Percentiles rank a stretch among this genome's conserved stretches.
These are phyloP conservation scores for Megaceryle alcyon DNA, from an alignment of 2,797 vertebrate genomes.

Conservation along the genomic window DNA sequence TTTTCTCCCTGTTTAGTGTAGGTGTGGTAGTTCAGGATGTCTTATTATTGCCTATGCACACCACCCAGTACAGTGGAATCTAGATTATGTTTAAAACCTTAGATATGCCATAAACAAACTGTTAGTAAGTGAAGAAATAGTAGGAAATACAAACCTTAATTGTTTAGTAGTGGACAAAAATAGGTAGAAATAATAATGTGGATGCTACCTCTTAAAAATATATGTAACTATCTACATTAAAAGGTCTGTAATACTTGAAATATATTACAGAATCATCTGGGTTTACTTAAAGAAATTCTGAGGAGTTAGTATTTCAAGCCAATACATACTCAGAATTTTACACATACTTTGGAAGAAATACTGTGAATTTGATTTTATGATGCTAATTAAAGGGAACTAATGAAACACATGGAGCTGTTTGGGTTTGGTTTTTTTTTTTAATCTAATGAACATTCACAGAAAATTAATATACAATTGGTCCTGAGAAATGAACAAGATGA, in stretches of 20 bases:
- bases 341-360: background rate
- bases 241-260: background rate
- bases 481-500: background rate
- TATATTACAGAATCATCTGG: background rate
- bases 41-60: background rate
- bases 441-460: background rate
- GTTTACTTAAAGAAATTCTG: background rate
- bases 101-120: background rate
- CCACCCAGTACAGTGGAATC: background rate
- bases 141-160: background rate
- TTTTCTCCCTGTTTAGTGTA: background rate
- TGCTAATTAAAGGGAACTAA: background rate
- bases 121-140: background rate
- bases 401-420: background rate
- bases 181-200: background rate
- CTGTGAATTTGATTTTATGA: background rate
- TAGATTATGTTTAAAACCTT: background rate
- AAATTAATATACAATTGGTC: background rate
- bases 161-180: background rate
- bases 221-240: background rate
- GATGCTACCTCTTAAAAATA: background rate
- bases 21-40: background rate
- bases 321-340: background rate
- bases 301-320: background rate
- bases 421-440: background rate